phyloP scores from a whole-genome alignment of 2,888 invertebrate genomes.

The Tetranychus piercei region DNA sequence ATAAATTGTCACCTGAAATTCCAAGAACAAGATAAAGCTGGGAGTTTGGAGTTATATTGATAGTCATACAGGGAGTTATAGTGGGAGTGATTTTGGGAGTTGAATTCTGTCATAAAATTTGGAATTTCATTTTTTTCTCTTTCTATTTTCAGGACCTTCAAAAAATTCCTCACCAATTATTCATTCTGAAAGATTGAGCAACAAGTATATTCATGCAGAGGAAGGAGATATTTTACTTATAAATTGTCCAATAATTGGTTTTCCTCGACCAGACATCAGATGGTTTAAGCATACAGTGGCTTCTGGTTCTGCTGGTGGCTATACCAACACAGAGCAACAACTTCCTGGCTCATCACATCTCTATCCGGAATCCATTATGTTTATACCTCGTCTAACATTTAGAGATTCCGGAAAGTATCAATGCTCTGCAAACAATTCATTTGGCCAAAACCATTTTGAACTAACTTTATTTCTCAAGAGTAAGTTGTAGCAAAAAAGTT shows the following conservation, averaged over 20 bases:
- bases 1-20: no score
- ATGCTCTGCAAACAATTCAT: conserved; percentile 27
- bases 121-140: no score
- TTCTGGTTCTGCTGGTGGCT: not conserved
- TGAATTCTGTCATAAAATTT: no score
- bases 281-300: not conserved
- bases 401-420: conserved; percentile 25
- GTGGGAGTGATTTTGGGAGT: no score
- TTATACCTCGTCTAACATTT: conserved; percentile 3
- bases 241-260: conserved; percentile 6
- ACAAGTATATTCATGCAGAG: not conserved
- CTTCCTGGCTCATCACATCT: not conserved
- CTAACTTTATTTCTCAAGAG: not conserved
- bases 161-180: not conserved
- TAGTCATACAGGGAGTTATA: no score
- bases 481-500: not conserved
- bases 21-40: no score
- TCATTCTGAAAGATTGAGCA: not conserved
- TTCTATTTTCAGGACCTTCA: not conserved
- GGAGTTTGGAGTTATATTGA: no score
- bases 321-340: not conserved
- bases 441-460: conserved; percentile 15
- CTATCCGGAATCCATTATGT: not conserved
- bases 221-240: conserved; percentile 1
- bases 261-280: not conserved